Percentiles rank a stretch among this genome's conserved stretches.
Conservation (phyloP, 2,113 vertebrate genomes). For the Brienomyrus longianalis region DNA sequence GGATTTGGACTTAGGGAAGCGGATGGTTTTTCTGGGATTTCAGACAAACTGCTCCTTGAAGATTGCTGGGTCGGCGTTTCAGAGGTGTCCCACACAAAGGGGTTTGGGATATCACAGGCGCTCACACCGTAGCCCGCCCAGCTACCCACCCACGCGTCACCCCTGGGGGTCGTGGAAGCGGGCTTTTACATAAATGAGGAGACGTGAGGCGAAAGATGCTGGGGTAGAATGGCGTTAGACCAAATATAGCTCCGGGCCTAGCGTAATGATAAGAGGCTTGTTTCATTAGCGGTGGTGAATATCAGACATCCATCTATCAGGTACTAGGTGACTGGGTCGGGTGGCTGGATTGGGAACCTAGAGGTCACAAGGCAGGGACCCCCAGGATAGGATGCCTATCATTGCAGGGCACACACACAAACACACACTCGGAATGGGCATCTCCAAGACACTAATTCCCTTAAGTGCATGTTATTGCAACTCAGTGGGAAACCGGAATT, state of each 20-base stretch:
- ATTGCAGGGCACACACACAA: not conserved
- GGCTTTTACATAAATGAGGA: not conserved
- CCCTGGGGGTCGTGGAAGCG: not conserved
- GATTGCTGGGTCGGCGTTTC: not conserved
- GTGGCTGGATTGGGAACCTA: not conserved
- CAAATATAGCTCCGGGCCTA: not conserved
- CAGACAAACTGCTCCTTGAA: not conserved
- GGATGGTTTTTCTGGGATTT: not conserved
- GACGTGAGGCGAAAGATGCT: not conserved
- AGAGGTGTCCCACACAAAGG: not conserved
- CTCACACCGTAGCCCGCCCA: not conserved
- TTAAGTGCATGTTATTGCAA: not conserved
- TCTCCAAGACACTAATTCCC: not conserved
- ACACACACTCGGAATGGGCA: not conserved
- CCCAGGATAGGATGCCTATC: not conserved
- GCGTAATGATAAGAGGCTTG: not conserved
- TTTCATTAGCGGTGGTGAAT: not conserved
- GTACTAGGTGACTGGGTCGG: not conserved
- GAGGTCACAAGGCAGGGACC: not conserved
- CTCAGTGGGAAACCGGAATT: not conserved
- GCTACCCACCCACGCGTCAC: not conserved
- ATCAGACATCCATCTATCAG: not conserved
- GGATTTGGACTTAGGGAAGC: constrained; percentile 24
- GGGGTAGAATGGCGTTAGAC: not conserved
- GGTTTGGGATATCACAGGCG: not conserved